Base-by-base conservation (phyloP, 2,888 invertebrate species). In the Meteorus cinctellus region DNA sequence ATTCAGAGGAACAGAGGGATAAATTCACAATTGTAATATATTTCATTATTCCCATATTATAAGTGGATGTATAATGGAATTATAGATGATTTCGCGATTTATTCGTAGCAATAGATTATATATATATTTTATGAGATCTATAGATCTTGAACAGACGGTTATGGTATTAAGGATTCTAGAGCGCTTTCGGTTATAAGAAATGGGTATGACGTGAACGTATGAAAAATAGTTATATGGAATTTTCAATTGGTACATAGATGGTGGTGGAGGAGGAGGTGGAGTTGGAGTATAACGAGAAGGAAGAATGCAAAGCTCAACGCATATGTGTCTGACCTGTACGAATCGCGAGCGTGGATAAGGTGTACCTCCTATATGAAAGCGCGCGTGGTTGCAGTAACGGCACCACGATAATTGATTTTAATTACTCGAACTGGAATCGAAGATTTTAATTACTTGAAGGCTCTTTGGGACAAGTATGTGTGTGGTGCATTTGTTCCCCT, bases 401-500 rank as follows among this genome's bases (percentile, higher is more conserved):
- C 78, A 73, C 31, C 76, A 78, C 79, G 74, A 80, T 84, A 84
- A 85, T 85, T 82, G 83, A 82, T 85, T 85, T 84, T 85, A 85
- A 85, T 85, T 85, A 85, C 76, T 81, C 75, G 76, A 80, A 79
- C 76, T 76, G 80, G 75, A 84, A 82, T 81, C 81, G 82, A 81
- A 82, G 83, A 81, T 85, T 79, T 80, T 85, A 84, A 85, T 85
- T 84, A 84, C 82, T 80, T 80, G 78, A 78, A 81, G 51, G 51
- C 45, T 55, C 55, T 19, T 65, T 65, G n/a, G 19, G 36, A 31
- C 31, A 27, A 19, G 36, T 24, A 19, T 19, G 41, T 41, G 41
- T n/a, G 65, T n/a, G 60, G n/a, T 24, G 29, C 12, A 16, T 48
- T 16, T 48, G n/a, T 16, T 4, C 14, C 2, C 6, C 5, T 48